Conservation (phyloP, 2,113 vertebrate genomes). For the Rhinichthys klamathensis region DNA sequence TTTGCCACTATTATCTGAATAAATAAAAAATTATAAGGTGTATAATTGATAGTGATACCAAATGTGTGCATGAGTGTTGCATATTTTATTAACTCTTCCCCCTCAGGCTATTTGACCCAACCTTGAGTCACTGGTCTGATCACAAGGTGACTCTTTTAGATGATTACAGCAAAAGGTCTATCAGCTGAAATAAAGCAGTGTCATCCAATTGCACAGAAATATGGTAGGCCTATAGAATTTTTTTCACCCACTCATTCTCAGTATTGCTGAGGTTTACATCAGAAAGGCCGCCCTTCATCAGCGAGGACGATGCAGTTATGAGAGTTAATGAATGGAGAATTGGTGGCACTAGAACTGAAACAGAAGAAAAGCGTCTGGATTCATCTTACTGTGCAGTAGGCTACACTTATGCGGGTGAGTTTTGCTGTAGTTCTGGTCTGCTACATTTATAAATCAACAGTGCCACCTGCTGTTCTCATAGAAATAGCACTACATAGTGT, state of each 20-base stretch:
- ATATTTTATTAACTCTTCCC: background rate
- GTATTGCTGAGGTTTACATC: slow-evolving; percentile 25
- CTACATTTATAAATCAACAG: background rate
- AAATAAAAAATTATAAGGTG: background rate
- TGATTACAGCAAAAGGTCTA: slow-evolving; percentile 15
- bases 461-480: slow-evolving; percentile 17
- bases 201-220: slow-evolving; percentile 6
- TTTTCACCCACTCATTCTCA: background rate
- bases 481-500: background rate
- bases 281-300: slow-evolving; percentile 11
- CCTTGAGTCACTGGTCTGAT: background rate
- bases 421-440: background rate
- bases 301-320: background rate
- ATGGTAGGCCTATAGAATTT: background rate
- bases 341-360: background rate
- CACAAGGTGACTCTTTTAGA: slow-evolving; percentile 4
- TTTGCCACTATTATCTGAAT: background rate
- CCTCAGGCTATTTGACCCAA: background rate
- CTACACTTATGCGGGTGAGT: background rate
- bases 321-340: background rate
- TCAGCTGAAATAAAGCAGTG: slow-evolving; percentile 9
- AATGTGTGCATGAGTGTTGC: background rate
- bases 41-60: background rate
- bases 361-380: background rate
- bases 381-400: background rate